Evolutionary conservation across 2,888 invertebrate genomes (phyloP), one percentile per base, ranked within the genome.

Genomic region (Siphonodentalium dalli): DNA sequence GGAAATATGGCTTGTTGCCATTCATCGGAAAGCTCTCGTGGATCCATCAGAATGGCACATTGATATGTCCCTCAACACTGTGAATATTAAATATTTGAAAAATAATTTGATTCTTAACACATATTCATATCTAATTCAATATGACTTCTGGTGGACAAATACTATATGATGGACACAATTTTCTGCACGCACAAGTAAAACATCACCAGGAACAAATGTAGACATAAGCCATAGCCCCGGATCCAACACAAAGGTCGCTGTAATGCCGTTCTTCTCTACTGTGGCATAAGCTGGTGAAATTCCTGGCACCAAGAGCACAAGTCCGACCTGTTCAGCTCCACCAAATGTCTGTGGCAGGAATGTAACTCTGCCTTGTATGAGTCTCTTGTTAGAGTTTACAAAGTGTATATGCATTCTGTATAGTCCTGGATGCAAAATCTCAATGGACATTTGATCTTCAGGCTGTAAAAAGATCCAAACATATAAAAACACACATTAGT

Each of bases 171-270:
- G n/a, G n/a, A n/a, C n/a, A n/a, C n/a, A n/a, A n/a, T n/a, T n/a
- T n/a, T n/a, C n/a, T n/a, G n/a, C n/a, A 78, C 87, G 85, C 81
- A 91, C 91, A 84, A 96, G 85, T 82, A 92, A 89, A 1, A 97
- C 84, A 74, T 88, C 89, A 72, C 92, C 90, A 37, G 89, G 89
- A 2, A 89, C 90, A 68, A 89, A 88, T 46, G 97, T 89, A 48
- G 88, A 88, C 54, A 97, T 87, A 0, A 88, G 88, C 91, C 97
- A 99, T 59, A 87, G 87, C 0, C 97, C 98, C 0, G 94, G 93
- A 81, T 95, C 92, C 85, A 99, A 88, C 0, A 97, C 94, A 75
- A 98, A 89, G 0, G 92, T 63, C 7, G 90, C 54, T 40, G 60
- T 55, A 13, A 66, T 63, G 4, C 69, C 74, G 23, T 87, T 84